phyloP scores from a whole-genome alignment of 2,888 invertebrate species.

The Brachynemurus nebulosus region DNA sequence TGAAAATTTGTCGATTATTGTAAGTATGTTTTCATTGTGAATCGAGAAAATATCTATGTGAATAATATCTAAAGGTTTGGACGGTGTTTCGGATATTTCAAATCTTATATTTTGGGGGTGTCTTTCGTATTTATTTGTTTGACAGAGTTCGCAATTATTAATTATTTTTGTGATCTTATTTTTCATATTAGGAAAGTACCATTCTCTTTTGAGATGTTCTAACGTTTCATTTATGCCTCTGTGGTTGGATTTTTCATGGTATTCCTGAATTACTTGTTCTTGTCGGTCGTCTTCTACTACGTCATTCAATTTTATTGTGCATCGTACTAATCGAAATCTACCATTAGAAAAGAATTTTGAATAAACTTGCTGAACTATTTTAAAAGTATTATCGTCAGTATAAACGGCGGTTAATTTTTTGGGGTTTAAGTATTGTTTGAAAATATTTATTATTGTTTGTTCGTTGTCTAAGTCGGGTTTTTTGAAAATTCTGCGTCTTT shows the following conservation, averaged over 20 bases:
- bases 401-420: constrained; percentile 1
- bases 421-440: neutral
- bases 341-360: neutral
- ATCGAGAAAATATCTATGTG: constrained; percentile 14
- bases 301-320: constrained; percentile 1
- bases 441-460: neutral
- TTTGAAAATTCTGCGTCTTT: neutral
- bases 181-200: constrained; percentile 15
- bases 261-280: constrained; percentile 10
- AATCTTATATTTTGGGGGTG: constrained; percentile 13
- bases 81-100: constrained; percentile 15
- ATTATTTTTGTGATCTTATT: constrained; percentile 11
- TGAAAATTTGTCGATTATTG: constrained; percentile 15
- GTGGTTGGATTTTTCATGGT: constrained; percentile 15
- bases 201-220: constrained; percentile 10
- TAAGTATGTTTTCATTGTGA: constrained; percentile 7
- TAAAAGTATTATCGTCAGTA: neutral
- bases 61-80: constrained; percentile 17
- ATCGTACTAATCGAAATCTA: neutral
- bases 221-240: constrained; percentile 16
- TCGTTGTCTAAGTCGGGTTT: neutral
- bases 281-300: constrained; percentile 9
- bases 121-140: constrained; percentile 16
- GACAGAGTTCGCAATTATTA: constrained; percentile 17
- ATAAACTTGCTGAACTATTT: neutral